phyloP scores from a whole-genome alignment of 2,888 invertebrate species.

The Mythimna ferrago region DNA sequence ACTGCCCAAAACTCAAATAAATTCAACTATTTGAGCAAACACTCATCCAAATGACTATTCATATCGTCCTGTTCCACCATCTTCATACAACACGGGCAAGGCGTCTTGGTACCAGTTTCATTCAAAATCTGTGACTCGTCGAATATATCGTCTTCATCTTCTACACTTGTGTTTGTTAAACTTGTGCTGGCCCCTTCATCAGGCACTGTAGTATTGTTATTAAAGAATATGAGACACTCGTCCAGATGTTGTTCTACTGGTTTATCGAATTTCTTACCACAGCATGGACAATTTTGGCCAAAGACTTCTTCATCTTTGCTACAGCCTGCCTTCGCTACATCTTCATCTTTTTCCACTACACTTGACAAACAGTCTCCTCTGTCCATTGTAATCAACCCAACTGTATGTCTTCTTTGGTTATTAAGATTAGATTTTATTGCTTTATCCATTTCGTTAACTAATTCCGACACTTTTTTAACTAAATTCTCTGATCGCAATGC shows the following conservation, averaged over 20 bases:
- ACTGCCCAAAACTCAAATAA: neutral
- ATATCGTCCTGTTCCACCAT: slow-evolving; percentile 88
- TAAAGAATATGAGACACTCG: slow-evolving; percentile 85
- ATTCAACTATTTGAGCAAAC: slow-evolving; percentile 68
- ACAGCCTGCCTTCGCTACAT: slow-evolving; percentile 63
- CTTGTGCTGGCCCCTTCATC: slow-evolving; percentile 74
- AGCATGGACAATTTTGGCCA: slow-evolving; percentile 84
- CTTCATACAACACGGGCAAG: slow-evolving; percentile 92
- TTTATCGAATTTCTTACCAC: slow-evolving; percentile 76
- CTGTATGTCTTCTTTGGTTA: slow-evolving; percentile 36
- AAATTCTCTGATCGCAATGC: slow-evolving; percentile 20
- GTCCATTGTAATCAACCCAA: slow-evolving; percentile 30
- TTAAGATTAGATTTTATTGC: neutral
- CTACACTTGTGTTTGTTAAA: slow-evolving; percentile 72
- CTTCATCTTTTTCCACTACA: slow-evolving; percentile 18
- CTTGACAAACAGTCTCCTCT: slow-evolving; percentile 37
- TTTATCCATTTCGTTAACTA: slow-evolving; percentile 10
- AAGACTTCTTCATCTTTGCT: slow-evolving; percentile 57
- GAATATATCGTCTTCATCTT: slow-evolving; percentile 78
- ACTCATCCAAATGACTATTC: slow-evolving; percentile 91
- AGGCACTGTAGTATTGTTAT: slow-evolving; percentile 85
- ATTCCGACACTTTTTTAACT: neutral
- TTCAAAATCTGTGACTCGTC: slow-evolving; percentile 83
- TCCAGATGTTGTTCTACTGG: slow-evolving; percentile 87
- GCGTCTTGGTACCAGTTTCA: slow-evolving; percentile 84